Base-by-base conservation (phyloP, 2,113 vertebrate species). In the Ailuropoda melanoleuca region DNA sequence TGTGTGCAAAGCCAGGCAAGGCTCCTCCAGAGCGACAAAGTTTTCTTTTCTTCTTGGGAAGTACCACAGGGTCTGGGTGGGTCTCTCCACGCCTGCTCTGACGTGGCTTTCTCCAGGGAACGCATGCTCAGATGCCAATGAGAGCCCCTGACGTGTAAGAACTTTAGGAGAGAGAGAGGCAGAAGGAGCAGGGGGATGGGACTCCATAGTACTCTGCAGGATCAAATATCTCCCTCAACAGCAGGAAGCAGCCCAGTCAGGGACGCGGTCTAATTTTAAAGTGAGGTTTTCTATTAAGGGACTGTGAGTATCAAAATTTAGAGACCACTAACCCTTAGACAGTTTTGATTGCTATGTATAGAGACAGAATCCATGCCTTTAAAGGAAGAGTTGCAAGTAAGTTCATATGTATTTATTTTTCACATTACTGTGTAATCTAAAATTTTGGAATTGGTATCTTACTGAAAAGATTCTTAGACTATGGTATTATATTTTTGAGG, bases 221-320 rank as follows among this genome's bases (percentile, higher is more conserved):
- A 88, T 94, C 70, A 95, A 92, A 60, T 77, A 72, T 88, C 93
- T 93, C 86, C 68, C 75, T n/a, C 6, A 70, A 64, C 46, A 93
- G 84, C 96, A 96, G 96, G 87, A 97, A 95, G 86, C 68, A 75
- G 85, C 31, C 31, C 58, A 46, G 60, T 34, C 72, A 91, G 66
- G 64, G 82, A 66, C 55, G 82, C 12, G 29, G 29, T 75, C 66
- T 96, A 95, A 93, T 95, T 97, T 97, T 95, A 87, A 98, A 97
- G 55, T 83, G 91, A 93, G 83, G 46, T 78, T 91, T 97, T 97
- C 60, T 83, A 70, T 84, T 91, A 53, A 21, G 60, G 50, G 26
- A 84, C 48, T 97, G 77, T 92, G 84, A 97, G 31, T 48, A 92
- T 70, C 66, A 81, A 83, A 58, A 92, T 74, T 78, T 68, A 90